These are phyloP conservation scores for Melinaea menophilus DNA, from an alignment of 2,888 invertebrate genomes.

Conservation along the genomic window DNA sequence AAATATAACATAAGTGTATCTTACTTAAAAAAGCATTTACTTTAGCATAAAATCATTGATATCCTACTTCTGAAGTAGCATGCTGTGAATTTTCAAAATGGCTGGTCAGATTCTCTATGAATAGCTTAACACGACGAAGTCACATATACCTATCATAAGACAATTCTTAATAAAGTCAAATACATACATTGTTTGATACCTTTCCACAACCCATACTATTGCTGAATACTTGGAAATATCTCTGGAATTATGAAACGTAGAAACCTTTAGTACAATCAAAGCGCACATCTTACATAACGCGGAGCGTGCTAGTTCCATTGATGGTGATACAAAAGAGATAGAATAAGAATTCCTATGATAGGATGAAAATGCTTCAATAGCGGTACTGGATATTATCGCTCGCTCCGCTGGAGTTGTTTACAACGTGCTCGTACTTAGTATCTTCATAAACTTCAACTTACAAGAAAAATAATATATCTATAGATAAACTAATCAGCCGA, in stretches of 20 bases:
- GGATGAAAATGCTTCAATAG: slow-evolving; percentile 3
- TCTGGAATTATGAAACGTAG: background rate
- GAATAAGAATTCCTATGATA: slow-evolving; percentile 4
- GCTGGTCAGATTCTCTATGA: too few species aligned
- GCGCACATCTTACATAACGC: slow-evolving; percentile 1
- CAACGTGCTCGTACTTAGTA: slow-evolving; percentile 7
- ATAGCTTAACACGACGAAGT: too few species aligned
- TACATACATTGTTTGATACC: too few species aligned
- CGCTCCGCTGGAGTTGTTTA: slow-evolving; percentile 7
- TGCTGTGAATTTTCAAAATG: too few species aligned
- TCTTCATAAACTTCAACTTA: slow-evolving; percentile 2
- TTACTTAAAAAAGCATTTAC: too few species aligned
- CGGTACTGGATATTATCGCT: slow-evolving; percentile 4
- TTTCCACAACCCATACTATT: background rate
- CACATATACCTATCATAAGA: too few species aligned
- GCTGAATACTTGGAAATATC: background rate
- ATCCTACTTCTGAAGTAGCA: too few species aligned
- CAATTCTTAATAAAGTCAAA: too few species aligned
- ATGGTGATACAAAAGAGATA: slow-evolving; percentile 2
- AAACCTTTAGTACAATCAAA: background rate
- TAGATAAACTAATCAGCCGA: too few species aligned
- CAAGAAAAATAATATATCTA: too few species aligned
- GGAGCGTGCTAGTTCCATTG: background rate
- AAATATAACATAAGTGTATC: too few species aligned
- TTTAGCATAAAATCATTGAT: too few species aligned